Percentiles rank a stretch among this genome's conserved stretches.
phyloP scores from a whole-genome alignment of 2,113 vertebrate genomes.

The Caretta caretta region DNA sequence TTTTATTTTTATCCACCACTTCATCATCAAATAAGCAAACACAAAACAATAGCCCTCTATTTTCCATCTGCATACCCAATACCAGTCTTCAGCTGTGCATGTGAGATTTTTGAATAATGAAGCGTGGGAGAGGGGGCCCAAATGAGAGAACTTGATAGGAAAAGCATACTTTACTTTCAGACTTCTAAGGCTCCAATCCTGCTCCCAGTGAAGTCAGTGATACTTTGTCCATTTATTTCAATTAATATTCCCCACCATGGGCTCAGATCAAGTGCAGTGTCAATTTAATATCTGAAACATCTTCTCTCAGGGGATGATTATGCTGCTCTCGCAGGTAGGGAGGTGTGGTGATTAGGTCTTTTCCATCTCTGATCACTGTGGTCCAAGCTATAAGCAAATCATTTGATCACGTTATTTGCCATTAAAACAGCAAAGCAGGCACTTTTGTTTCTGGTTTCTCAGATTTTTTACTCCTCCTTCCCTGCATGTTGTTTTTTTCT shows the following conservation, averaged over 20 bases:
- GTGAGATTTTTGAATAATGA: background rate
- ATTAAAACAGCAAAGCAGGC: background rate
- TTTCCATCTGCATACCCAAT: background rate
- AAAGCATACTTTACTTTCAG: background rate
- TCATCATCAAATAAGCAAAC: background rate
- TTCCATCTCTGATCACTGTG: background rate
- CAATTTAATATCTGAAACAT: background rate
- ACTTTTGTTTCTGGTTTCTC: background rate
- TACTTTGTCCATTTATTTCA: background rate
- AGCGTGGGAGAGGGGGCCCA: fast-evolving
- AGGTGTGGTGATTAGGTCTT: background rate
- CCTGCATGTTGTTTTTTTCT: background rate
- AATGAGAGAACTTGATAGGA: background rate
- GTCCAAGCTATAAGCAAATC: background rate
- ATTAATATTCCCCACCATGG: background rate
- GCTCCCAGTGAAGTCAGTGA: background rate
- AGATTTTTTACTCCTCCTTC: background rate
- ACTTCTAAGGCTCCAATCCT: background rate
- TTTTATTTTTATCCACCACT: background rate
- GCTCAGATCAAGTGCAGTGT: background rate
- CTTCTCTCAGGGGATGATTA: background rate
- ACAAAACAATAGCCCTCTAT: background rate
- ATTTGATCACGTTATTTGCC: background rate
- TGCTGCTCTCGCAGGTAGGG: background rate
- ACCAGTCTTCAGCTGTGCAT: background rate